A percentile compares a stretch with the other conserved stretches of the same genome.
These are phyloP conservation scores for Deroptyus accipitrinus DNA, from an alignment of 2,113 vertebrate genomes.

Conservation along the genomic window DNA sequence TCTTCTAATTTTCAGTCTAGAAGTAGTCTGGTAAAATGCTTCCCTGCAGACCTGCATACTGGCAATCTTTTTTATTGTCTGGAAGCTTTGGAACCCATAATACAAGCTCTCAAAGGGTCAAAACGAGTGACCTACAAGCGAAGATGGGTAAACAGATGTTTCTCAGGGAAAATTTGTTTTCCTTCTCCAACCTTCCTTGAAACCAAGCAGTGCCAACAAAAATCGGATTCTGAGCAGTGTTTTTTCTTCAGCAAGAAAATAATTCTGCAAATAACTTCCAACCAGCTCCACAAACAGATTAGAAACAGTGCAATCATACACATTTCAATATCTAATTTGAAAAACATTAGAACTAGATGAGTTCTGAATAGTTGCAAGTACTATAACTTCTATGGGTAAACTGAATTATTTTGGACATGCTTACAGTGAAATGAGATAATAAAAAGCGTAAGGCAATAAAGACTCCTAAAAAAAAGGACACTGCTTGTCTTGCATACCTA, in stretches of 20 bases:
- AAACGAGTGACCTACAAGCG: not conserved
- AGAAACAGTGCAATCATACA: not conserved
- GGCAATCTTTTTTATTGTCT: not conserved
- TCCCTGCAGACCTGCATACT: not conserved
- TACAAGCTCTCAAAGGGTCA: not conserved
- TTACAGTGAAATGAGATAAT: not conserved
- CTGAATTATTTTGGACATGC: not conserved
- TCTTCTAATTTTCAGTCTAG: not conserved
- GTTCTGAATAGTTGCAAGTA: not conserved
- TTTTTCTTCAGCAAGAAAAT: not conserved
- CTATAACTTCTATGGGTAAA: not conserved
- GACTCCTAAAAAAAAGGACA: not conserved
- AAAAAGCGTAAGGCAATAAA: not conserved
- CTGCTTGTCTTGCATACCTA: not conserved
- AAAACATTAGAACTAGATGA: not conserved
- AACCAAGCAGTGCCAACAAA: not conserved
- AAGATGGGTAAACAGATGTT: rapidly evolving
- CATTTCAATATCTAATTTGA: not conserved
- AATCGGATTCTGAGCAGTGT: not conserved
- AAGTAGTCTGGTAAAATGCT: not conserved
- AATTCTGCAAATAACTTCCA: not conserved
- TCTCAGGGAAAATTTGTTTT: not conserved
- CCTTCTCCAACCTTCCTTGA: not conserved
- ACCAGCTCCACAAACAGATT: not conserved
- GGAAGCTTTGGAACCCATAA: not conserved